Evolutionary conservation across 2,797 vertebrate genomes (phyloP).

Genomic region (Galagoides demidoff): DNA sequence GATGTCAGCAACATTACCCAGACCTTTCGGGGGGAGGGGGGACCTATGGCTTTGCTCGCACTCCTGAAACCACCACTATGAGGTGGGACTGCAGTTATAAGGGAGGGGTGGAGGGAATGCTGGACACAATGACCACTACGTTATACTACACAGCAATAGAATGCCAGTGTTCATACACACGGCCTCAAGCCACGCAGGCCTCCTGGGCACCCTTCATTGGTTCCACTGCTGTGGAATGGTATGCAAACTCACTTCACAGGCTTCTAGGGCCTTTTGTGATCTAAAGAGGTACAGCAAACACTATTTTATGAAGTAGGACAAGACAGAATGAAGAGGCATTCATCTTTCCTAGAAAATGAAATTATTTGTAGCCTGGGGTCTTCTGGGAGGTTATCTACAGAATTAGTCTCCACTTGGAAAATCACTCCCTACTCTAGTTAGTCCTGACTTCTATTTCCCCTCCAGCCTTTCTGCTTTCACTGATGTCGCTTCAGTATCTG

Average conservation of each 20-base stretch:
- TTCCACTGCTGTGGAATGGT: background rate
- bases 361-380: background rate
- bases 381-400: background rate
- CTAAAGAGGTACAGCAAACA: background rate
- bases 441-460: too few relatives aligned
- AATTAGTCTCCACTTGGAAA: background rate
- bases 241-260: background rate
- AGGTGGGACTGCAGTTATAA: rapidly evolving
- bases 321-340: background rate
- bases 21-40: background rate
- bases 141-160: too few relatives aligned
- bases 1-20: background rate
- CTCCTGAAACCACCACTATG: background rate
- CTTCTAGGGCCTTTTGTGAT: background rate
- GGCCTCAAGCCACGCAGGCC: background rate
- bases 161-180: rapidly evolving
- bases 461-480: background rate
- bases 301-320: background rate
- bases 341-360: background rate
- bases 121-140: background rate
- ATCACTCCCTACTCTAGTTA: background rate
- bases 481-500: background rate
- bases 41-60: background rate
- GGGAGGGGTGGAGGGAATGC: too few relatives aligned
- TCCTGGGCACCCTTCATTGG: background rate